Base-by-base conservation (phyloP, 1,140 invertebrate genomes). In the Lepidurus packardi region DNA sequence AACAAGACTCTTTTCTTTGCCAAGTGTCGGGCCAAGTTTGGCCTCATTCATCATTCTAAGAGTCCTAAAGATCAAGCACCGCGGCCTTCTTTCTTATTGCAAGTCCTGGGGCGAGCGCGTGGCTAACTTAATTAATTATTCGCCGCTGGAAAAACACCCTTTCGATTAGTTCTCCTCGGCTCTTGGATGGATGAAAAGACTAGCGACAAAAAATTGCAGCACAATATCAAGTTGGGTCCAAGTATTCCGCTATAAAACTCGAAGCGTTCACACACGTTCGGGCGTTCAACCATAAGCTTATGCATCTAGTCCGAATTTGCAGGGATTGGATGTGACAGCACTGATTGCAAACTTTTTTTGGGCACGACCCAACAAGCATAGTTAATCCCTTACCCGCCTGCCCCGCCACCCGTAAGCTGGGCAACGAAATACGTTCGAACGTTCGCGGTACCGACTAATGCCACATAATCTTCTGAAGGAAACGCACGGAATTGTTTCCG, bases 11-110 rank as follows among this genome's bases (percentile, higher is more conserved):
- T 21, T 21, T 65, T 65, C 53, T 9, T 65, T 65, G 53, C 53
- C 53, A 65, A 65, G 53, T 65, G 53, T 65, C 53, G 53, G 53
- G 21, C 53, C 53, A 65, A 65, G 53, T 65, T 65, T 65, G 53
- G 16, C 53, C 53, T 65, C 53, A 65, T 65, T 65, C 53, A 65
- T 65, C 53, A 65, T 21, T 9, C 53, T 5, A 21, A 21, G 21
- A 21, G 16, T 13, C 21, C 53, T 21, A 13, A 65, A 65, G 53
- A 65, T 65, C 53, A 65, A 65, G 53, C 53, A 65, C 8, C 53
- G 53, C 53, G 53, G 16, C n/a, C 53, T 65, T 65, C 21, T 65
- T 65, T 65, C 13, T 13, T 65, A 21, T 65, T 65, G 13, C 53
- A 65, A 65, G 53, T 65, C 21, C 53, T 65, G 13, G 53, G 21